Evolutionary conservation across 2,113 vertebrate genomes (phyloP).

Genomic region (Regulus satrapa): DNA sequence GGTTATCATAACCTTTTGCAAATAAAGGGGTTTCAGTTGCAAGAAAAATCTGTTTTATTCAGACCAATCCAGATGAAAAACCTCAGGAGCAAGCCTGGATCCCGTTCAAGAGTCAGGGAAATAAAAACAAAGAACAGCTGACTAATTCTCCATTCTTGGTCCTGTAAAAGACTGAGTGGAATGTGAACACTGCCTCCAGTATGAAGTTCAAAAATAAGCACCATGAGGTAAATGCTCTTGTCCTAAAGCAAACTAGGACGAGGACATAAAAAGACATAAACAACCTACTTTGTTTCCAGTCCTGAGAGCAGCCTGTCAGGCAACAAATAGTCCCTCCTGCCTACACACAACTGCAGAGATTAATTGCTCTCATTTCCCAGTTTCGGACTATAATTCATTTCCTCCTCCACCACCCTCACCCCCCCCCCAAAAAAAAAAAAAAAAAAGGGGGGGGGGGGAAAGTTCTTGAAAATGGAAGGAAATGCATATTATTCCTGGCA

Average conservation of each 20-base stretch:
- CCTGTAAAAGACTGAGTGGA: conserved; percentile 53
- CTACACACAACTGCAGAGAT: conserved; percentile 39
- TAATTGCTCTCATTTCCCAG: conserved; percentile 46
- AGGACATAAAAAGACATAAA: conserved; percentile 62
- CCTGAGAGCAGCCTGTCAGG: conserved; percentile 36
- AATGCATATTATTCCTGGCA: background rate
- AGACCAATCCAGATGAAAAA: conserved; percentile 53
- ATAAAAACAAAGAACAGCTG: conserved; percentile 69
- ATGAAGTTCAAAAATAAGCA: conserved; percentile 63
- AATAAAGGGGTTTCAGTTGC: conserved; percentile 27
- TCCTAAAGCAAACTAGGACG: conserved; percentile 63
- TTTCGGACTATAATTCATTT: background rate
- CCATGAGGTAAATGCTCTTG: conserved; percentile 65
- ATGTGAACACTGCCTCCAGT: conserved; percentile 57
- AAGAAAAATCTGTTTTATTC: conserved; percentile 39
- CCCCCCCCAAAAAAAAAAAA: background rate
- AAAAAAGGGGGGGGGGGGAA: background rate
- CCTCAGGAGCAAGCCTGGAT: conserved; percentile 48
- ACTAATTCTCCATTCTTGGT: conserved; percentile 49
- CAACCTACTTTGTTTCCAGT: conserved; percentile 52
- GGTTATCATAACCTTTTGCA: conserved; percentile 26
- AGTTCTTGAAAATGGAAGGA: background rate
- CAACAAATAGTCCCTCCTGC: conserved; percentile 46
- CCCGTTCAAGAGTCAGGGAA: conserved; percentile 52
- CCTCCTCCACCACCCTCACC: background rate